A percentile compares a stretch with the other conserved stretches of the same genome.
phyloP scores from a whole-genome alignment of 2,797 vertebrate species.

The Aphelocoma californica region DNA sequence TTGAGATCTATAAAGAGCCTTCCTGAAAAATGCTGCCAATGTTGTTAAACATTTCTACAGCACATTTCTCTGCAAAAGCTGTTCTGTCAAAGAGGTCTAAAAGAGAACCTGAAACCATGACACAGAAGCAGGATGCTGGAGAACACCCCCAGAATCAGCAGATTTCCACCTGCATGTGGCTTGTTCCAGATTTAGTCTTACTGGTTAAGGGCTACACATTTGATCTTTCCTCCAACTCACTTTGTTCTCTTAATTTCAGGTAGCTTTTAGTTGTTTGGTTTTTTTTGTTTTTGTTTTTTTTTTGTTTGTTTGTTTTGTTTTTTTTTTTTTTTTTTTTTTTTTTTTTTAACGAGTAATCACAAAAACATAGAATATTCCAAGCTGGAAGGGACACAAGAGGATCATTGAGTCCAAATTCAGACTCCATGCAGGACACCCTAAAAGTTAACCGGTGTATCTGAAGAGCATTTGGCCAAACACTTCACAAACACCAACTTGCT shows the following conservation, averaged over 20 bases:
- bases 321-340: neutral
- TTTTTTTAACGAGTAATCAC: neutral
- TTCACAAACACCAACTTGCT: neutral
- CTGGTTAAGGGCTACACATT: neutral
- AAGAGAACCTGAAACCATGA: neutral
- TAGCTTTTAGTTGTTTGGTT: neutral
- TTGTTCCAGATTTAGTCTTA: neutral
- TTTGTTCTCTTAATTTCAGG: neutral
- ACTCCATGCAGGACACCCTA: neutral
- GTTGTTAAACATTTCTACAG: constrained; percentile 8
- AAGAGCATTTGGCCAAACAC: neutral
- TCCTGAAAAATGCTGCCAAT: neutral
- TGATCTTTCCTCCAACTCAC: neutral
- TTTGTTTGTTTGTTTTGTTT: neutral
- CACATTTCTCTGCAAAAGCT: neutral
- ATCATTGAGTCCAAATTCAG: neutral
- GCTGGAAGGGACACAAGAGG: neutral
- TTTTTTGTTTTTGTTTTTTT: neutral
- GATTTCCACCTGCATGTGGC: neutral
- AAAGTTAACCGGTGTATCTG: neutral
- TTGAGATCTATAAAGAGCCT: neutral
- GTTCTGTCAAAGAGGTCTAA: neutral
- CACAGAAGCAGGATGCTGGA: neutral
- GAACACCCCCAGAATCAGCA: neutral
- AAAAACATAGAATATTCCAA: neutral